Conservation (phyloP, 1,140 invertebrate species). For the Drosophila pectinifera region DNA sequence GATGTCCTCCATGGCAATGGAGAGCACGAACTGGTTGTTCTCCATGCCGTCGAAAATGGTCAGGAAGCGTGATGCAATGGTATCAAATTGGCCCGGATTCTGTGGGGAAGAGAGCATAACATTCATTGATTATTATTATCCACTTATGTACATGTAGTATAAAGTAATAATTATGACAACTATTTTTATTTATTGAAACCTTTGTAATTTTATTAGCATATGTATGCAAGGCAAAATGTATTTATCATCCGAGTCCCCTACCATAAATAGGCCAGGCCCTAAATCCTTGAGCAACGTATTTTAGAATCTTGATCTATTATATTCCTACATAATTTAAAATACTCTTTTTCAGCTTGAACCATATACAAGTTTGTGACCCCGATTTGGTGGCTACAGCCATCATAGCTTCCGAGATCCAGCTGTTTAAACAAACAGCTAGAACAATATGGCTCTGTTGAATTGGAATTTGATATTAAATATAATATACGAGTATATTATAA, state of each 20-base stretch:
- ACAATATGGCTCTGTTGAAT: too few relatives aligned
- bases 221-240: too few relatives aligned
- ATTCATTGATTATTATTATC: background rate
- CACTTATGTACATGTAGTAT: background rate
- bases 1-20: conserved; percentile 83
- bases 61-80: conserved; percentile 79
- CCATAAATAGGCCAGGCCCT: too few relatives aligned
- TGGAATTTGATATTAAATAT: background rate
- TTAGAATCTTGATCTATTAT: too few relatives aligned
- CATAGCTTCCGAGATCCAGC: background rate
- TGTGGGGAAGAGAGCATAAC: background rate
- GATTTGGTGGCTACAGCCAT: background rate
- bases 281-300: too few relatives aligned
- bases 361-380: background rate
- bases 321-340: too few relatives aligned
- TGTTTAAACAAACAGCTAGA: background rate
- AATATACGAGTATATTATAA: background rate
- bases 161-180: too few relatives aligned
- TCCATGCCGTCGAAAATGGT: conserved; percentile 83
- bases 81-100: conserved; percentile 81
- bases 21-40: conserved; percentile 77
- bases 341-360: too few relatives aligned
- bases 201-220: too few relatives aligned
- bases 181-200: too few relatives aligned
- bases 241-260: too few relatives aligned